phyloP scores from a whole-genome alignment of 2,113 vertebrate species.

The Trinectes maculatus region DNA sequence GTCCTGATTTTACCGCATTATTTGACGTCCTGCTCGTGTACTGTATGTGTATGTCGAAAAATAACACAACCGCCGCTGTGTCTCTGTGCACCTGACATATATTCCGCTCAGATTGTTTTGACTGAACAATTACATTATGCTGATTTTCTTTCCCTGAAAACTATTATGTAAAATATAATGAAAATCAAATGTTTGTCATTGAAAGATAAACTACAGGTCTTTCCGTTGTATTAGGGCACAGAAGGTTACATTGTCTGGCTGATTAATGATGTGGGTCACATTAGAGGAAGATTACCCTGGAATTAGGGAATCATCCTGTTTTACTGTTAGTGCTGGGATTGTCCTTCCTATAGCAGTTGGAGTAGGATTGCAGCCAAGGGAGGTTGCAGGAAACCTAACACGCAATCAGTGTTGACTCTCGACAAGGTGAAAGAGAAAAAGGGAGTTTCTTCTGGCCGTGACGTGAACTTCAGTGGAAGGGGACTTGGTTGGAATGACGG shows the following conservation, averaged over 20 bases:
- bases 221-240: background rate
- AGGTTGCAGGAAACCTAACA: constrained; percentile 23
- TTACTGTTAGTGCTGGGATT: constrained; percentile 44
- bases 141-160: too few species aligned
- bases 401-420: background rate
- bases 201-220: too few species aligned
- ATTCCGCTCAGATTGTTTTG: background rate
- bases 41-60: background rate
- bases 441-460: constrained; percentile 36
- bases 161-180: too few species aligned
- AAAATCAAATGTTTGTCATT: too few species aligned
- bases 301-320: background rate
- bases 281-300: constrained; percentile 8
- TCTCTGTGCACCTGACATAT: background rate
- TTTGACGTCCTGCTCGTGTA: background rate
- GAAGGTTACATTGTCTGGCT: too few species aligned
- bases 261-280: constrained; percentile 23
- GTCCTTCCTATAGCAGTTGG: constrained; percentile 51
- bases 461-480: constrained; percentile 19
- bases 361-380: constrained; percentile 47
- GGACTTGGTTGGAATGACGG: constrained; percentile 23
- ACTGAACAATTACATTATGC: background rate
- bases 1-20: constrained; percentile 18
- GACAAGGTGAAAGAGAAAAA: constrained; percentile 21
- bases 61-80: background rate